These are phyloP conservation scores for Corynorhinus townsendii DNA, from an alignment of 2,113 vertebrate species.

Conservation along the genomic window DNA sequence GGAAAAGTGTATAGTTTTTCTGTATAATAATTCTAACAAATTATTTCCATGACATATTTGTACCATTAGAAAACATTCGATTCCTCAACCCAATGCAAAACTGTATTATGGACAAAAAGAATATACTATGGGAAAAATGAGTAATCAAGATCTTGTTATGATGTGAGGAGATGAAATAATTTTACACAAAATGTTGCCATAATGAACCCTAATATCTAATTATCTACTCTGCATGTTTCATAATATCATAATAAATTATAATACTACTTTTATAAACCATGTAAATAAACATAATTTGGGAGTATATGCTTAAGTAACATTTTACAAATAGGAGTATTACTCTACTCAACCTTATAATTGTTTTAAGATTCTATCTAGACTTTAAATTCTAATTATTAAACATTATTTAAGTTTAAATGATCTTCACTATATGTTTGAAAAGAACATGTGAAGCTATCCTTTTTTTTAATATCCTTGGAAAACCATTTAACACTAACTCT, in stretches of 20 bases:
- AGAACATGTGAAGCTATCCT: background rate
- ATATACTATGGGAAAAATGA: background rate
- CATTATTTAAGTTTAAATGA: slow-evolving; percentile 13
- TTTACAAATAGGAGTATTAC: background rate
- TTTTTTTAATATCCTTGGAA: slow-evolving; percentile 11
- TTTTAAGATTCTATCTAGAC: background rate
- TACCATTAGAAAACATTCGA: background rate
- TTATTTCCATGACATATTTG: background rate
- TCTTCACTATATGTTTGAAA: background rate
- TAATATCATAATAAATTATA: background rate
- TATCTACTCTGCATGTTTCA: background rate
- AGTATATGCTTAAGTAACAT: background rate
- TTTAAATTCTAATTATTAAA: background rate
- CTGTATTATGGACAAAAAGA: background rate
- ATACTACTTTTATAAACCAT: background rate
- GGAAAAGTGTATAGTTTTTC: background rate
- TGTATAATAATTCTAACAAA: background rate
- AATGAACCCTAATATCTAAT: background rate
- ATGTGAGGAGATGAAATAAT: background rate
- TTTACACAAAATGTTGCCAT: background rate
- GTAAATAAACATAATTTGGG: background rate
- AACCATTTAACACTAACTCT: background rate
- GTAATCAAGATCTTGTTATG: background rate
- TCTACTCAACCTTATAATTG: background rate
- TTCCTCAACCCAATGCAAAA: background rate